Evolutionary conservation across 2,113 vertebrate species (phyloP), one percentile per base, ranked within the genome.

Genomic region (Muntiacus muntjak): DNA sequence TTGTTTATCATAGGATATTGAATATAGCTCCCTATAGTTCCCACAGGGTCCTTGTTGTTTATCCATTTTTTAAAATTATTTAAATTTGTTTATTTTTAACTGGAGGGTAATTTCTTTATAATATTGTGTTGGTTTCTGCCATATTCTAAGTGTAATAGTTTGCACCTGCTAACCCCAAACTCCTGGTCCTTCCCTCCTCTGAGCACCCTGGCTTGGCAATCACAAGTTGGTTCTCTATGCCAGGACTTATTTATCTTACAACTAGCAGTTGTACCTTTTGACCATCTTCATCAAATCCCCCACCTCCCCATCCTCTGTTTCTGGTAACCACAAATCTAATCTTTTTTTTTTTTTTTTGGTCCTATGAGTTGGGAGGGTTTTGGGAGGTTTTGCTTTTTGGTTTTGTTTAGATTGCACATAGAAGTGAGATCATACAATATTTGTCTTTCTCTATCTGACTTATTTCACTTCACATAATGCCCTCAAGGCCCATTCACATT

Each of bases 351-450:
- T 50, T 50, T 50, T 12, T 1, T 2, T 36, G 36, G 36, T 1
- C 23, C 23, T 76, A 43, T 26, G 40, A 43, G 40, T 43, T 7
- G 23, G 40, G 23, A 76, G 71, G n/a, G 19, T 74, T 71, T 74
- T 0, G n/a, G n/a, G 9, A 1, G 2, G 11, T 6, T 43, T 76
- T 76, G 71, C 25, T 25, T 26, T 76, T 43, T 26, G 12, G 23
- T 76, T 43, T 76, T 43, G 36, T 76, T 76, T 76, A 76, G 23
- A 43, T 76, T 43, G 11, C 36, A 7, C 36, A 26, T 76, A 76
- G 36, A 76, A 15, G 12, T 76, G 71, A 76, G 40, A 76, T 26
- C 23, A 43, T 26, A 43, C 71, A 26, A 4, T 76, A 43, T 76
- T 76, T 43, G 40, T 76, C 71, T 76, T 40, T 76, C 71, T 43